A percentile compares a stretch with the other conserved stretches of the same genome.
Evolutionary conservation across 2,113 vertebrate genomes (phyloP).

Genomic region (Siniperca knerii): DNA sequence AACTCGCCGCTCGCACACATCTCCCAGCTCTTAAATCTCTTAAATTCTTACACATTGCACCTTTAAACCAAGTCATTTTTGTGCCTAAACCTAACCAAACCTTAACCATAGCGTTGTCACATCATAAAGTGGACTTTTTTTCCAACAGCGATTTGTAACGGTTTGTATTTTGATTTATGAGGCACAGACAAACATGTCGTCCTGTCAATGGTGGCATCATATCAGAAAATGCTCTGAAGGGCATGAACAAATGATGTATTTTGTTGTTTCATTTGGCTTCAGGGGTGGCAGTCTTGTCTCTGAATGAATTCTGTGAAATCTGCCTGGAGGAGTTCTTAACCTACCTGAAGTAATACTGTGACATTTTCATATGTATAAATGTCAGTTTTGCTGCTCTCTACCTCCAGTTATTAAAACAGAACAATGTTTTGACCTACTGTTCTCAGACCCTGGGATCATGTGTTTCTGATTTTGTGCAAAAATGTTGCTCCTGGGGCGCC

Average conservation of each 20-base stretch:
- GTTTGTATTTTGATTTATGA: too few species aligned
- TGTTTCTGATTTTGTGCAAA: neutral
- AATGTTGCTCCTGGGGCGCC: neutral
- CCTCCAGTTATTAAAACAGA: neutral
- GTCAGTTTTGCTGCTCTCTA: neutral
- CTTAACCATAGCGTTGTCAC: too few species aligned
- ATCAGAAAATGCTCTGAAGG: too few species aligned
- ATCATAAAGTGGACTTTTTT: too few species aligned
- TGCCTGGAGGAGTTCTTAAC: neutral
- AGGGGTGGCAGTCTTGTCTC: neutral
- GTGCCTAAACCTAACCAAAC: too few species aligned
- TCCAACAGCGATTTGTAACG: too few species aligned
- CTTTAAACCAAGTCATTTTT: too few species aligned
- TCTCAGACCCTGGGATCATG: neutral
- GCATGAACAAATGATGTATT: neutral
- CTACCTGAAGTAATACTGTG: neutral
- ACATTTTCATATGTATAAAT: neutral
- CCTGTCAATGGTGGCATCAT: too few species aligned
- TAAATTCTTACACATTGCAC: too few species aligned
- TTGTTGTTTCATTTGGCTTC: neutral
- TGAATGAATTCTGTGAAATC: neutral
- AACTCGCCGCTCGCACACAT: too few species aligned
- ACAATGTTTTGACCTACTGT: neutral
- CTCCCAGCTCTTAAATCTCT: too few species aligned
- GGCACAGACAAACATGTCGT: too few species aligned